phyloP scores from a whole-genome alignment of 30 jellyfish, hydroid and myxozoan genomes.

The Turritopsis rubra region DNA sequence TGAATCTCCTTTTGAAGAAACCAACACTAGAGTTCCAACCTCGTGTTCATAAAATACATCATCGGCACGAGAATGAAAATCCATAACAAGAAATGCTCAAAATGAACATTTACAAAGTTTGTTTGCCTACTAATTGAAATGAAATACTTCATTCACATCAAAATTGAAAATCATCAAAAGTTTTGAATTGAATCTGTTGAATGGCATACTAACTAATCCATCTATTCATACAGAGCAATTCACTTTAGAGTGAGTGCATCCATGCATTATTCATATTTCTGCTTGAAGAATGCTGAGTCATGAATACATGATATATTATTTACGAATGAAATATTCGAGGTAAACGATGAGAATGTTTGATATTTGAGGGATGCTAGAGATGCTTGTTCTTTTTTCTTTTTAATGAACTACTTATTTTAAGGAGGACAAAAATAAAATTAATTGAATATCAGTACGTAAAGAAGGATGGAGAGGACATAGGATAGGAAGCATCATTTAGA shows the following conservation, averaged over 20 bases:
- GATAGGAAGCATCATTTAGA: background rate
- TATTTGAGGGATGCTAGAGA: background rate
- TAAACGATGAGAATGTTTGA: background rate
- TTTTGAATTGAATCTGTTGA: background rate
- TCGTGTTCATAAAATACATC: slow-evolving; percentile 9
- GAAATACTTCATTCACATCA: background rate
- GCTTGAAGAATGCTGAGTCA: background rate
- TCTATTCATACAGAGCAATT: background rate
- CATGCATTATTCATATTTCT: background rate
- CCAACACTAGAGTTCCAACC: slow-evolving; percentile 7
- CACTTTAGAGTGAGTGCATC: background rate
- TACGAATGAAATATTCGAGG: background rate
- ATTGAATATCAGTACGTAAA: background rate
- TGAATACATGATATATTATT: background rate
- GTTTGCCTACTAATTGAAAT: background rate
- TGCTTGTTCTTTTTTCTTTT: too few species aligned
- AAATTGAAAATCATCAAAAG: background rate
- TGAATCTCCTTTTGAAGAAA: background rate
- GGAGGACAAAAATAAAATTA: background rate
- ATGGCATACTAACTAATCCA: background rate
- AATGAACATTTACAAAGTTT: background rate
- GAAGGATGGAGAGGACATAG: background rate
- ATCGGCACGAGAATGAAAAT: background rate
- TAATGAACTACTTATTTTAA: background rate
- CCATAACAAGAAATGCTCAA: background rate